A percentile compares a stretch with the other conserved stretches of the same genome.
Conservation (phyloP, 2,113 vertebrate species). For the Pseudolaguvia tuberculata region DNA sequence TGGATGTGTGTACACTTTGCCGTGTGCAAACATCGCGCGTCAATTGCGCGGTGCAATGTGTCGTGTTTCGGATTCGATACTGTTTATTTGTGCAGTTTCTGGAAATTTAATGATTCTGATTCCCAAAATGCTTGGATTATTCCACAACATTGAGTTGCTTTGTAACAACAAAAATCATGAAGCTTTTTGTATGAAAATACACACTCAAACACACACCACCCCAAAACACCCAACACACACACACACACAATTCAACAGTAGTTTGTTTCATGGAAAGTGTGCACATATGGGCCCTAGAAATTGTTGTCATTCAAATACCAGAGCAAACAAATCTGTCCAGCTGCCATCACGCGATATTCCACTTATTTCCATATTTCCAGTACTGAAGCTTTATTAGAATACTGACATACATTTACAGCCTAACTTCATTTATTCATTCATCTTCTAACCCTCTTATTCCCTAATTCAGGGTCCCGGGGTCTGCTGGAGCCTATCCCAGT, state of each 20-base stretch:
- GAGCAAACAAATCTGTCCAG: not conserved
- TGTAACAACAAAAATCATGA: not conserved
- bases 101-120: not conserved
- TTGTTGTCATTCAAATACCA: not conserved
- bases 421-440: too few relatives aligned
- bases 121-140: not conserved
- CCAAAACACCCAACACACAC: too few relatives aligned
- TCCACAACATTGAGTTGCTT: not conserved
- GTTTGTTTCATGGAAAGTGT: not conserved
- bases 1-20: not conserved
- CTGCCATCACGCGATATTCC: not conserved
- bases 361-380: too few relatives aligned
- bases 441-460: too few relatives aligned
- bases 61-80: not conserved
- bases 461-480: too few relatives aligned
- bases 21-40: not conserved
- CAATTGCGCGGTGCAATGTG: not conserved
- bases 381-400: too few relatives aligned
- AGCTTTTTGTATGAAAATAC: too few relatives aligned
- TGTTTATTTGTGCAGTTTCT: not conserved
- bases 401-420: too few relatives aligned
- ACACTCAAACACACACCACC: too few relatives aligned
- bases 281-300: too few relatives aligned
- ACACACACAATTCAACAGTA: not conserved
- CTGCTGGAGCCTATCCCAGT: too few relatives aligned